phyloP scores from a whole-genome alignment of 2,888 invertebrate genomes.

The Tillus elongatus region DNA sequence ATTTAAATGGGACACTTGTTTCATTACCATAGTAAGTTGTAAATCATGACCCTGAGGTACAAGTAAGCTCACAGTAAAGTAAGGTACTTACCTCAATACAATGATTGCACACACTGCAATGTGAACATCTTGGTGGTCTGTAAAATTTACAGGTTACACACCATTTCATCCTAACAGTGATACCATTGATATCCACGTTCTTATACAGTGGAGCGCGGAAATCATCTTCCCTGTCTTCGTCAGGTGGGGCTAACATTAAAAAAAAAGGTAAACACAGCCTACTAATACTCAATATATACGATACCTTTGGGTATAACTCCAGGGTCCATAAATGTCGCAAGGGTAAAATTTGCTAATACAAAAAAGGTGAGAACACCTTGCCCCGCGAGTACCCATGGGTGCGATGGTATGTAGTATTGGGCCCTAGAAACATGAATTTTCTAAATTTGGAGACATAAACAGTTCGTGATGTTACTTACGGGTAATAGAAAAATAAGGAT shows the following conservation, averaged over 20 bases:
- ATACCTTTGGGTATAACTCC: conserved; percentile 96
- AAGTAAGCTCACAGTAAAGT: too few relatives aligned
- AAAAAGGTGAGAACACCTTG: conserved; percentile 94
- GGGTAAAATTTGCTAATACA: conserved; percentile 95
- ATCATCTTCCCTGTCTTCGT: conserved; percentile 96
- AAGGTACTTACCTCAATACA: conserved; percentile 87
- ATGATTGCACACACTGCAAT: conserved; percentile 98
- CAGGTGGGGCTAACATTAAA: conserved; percentile 70
- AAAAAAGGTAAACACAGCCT: conserved; percentile 5
- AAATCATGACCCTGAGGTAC: too few relatives aligned
- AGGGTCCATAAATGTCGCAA: conserved; percentile 99
- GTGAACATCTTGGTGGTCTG: conserved; percentile 96
- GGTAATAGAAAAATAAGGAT: conserved; percentile 91
- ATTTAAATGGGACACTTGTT: too few relatives aligned
- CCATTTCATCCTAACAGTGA: conserved; percentile 99
- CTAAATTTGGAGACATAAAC: conserved; percentile 28
- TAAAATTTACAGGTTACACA: conserved; percentile 99
- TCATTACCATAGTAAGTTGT: too few relatives aligned
- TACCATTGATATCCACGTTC: conserved; percentile 96
- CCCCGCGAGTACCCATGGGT: conserved; percentile 85
- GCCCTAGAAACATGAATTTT: conserved; percentile 54
- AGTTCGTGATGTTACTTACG: conserved; percentile 64
- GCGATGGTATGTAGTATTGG: conserved; percentile 70
- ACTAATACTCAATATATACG: not conserved
- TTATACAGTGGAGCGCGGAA: conserved; percentile 93